Evolutionary conservation across 2,113 vertebrate species (phyloP), one percentile per base, ranked within the genome.

Genomic region (Tenebrosternarchus preto): DNA sequence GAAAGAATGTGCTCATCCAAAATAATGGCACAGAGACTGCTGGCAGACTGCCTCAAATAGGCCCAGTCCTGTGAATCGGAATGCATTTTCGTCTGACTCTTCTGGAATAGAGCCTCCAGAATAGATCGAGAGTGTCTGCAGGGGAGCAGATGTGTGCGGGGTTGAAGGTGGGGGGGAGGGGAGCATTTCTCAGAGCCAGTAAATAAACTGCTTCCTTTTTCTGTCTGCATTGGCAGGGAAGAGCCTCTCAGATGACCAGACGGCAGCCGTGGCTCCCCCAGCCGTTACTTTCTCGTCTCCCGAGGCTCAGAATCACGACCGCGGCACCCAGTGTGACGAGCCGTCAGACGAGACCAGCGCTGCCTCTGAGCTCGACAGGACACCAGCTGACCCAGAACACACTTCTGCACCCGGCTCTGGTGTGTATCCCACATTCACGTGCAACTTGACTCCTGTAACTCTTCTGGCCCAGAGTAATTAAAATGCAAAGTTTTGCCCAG

Each of bases 301-400:
- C 77, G 93, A 92, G 86, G 88, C 87, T 0, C 86, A 89, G 57
- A 95, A 94, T 84, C 91, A 92, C 86, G 96, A 98, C 5, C 93
- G 92, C 73, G 93, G 95, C 88, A 98, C 95, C 0, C 97, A 97
- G 82, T 95, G 95, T 0, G 95, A 98, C 0, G 84, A 87, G n/a
- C 76, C 6, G 0, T 46, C 77, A 0, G 90, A 83, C 16, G 87
- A 87, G 60, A 20, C 76, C 4, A 25, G 81, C 31, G 31, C 46
- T 75, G 57, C 25, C 11, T 66, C 74, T 39, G 85, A 90, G 60
- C n/a, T 67, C 0, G 1, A 60, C 36, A 43, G 33, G 69, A 57
- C 73, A 60, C 50, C 60, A 5, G 80, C 82, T 67, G 72, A 61
- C 0, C 29, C 63, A 6, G 87, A 87, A 27, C 31, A 17, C 4